Evolutionary conservation across 2,113 vertebrate genomes (phyloP).

Genomic region (Etheostoma spectabile): DNA sequence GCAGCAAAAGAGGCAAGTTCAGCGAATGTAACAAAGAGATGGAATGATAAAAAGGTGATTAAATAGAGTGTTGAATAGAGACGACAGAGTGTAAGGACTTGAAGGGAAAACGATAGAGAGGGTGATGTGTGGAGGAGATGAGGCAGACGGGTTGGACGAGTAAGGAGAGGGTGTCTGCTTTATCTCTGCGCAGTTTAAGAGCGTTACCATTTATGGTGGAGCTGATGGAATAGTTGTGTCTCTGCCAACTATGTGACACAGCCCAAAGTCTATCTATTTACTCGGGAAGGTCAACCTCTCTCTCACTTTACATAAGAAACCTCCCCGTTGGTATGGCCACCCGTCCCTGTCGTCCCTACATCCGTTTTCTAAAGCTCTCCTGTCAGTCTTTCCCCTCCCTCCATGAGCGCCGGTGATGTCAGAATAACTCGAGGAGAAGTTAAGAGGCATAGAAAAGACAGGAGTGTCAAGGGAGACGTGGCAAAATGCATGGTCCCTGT

Average conservation of each 20-base stretch:
- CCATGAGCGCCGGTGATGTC: not conserved
- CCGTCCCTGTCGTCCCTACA: conserved; percentile 6
- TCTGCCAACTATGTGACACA: conserved; percentile 78
- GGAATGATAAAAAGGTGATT: conserved; percentile 59
- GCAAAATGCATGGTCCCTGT: conserved; percentile 20
- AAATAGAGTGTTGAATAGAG: conserved; percentile 44
- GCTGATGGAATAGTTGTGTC: conserved; percentile 81
- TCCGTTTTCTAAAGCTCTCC: conserved; percentile 22
- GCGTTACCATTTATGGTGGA: conserved; percentile 83
- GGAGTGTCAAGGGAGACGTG: conserved; percentile 6
- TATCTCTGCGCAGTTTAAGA: conserved; percentile 71
- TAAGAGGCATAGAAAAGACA: conserved; percentile 3
- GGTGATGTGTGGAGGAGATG: conserved; percentile 39
- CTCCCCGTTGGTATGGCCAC: conserved; percentile 23
- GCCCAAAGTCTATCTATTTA: conserved; percentile 75
- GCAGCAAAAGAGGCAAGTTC: not conserved
- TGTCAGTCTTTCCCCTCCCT: conserved; percentile 10
- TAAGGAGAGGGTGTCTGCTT: conserved; percentile 62
- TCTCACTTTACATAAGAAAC: conserved; percentile 61
- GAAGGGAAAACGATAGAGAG: conserved; percentile 24
- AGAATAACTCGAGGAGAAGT: conserved; percentile 24
- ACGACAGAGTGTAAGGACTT: conserved; percentile 43
- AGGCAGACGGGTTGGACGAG: conserved; percentile 22
- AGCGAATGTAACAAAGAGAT: conserved; percentile 13
- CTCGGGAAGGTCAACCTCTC: conserved; percentile 58